phyloP scores from a whole-genome alignment of 2,797 vertebrate genomes.

The Arnoldichthys spilopterus region DNA sequence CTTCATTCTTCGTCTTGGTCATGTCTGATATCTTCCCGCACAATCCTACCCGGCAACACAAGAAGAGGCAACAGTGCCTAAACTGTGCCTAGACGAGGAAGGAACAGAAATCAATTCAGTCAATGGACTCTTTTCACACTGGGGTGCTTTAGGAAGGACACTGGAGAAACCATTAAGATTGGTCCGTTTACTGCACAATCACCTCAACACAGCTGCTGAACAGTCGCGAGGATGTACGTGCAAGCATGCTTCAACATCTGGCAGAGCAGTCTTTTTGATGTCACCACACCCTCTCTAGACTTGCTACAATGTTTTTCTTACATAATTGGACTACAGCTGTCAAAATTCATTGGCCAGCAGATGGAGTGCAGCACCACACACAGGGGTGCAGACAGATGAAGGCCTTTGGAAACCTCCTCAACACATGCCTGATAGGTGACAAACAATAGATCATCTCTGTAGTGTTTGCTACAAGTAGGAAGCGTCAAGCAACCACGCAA shows the following conservation, averaged over 20 bases:
- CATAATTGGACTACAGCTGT: not conserved
- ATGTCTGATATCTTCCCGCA: not conserved
- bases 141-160: constrained; percentile 7
- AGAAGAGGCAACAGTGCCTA: not conserved
- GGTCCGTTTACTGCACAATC: not conserved
- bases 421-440: constrained; percentile 28
- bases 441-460: constrained; percentile 24
- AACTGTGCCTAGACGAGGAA: constrained; percentile 7
- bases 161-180: not conserved
- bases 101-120: constrained; percentile 27
- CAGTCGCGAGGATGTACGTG: not conserved
- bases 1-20: not conserved
- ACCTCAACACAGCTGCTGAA: not conserved
- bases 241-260: not conserved
- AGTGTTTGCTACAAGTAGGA: constrained; percentile 10
- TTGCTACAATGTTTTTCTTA: not conserved
- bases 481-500: not conserved
- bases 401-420: constrained; percentile 2
- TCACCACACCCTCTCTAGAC: not conserved
- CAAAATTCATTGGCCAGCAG: not conserved
- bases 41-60: not conserved
- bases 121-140: constrained; percentile 22
- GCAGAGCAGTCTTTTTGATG: not conserved
- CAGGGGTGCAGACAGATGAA: not conserved
- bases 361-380: not conserved